Base-by-base conservation (phyloP, 2,797 vertebrate genomes). In the Pipistrellus kuhlii region DNA sequence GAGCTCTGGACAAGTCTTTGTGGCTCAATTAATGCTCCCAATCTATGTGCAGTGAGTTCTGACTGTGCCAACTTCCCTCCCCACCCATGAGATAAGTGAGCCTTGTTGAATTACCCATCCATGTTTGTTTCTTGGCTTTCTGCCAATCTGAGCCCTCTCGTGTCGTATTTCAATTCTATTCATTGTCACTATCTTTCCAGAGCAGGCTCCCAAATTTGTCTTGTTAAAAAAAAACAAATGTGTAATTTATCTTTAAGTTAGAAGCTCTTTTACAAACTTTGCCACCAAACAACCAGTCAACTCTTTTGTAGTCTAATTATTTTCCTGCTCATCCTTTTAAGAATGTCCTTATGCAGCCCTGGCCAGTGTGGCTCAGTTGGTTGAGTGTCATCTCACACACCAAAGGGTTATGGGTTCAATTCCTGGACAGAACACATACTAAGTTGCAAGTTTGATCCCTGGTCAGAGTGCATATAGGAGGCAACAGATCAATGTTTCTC, bases 111-210 rank as follows among this genome's bases (percentile, higher is more conserved):
- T 62, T 55, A 41, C 78, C 32, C 14, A 0, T 62, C 57, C 69
- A 23, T 46, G 57, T 73, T 72, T 88, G 57, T 55, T 71, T 88
- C 88, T 51, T 87, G 84, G 51, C 59, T 91, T 66, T 57, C 46
- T 69, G 41, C 44, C 80, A 51, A 7, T 25, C 53, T 57, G 59
- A 88, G 25, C 44, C n/a, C 27, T 93, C 30, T 59, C 3, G 1
- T 68, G 57, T 57, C 46, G 72, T 38, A 87, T 75, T 38, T 91
- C 59, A 35, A 17, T 93, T 81, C n/a, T 21, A 41, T 69, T 76
- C 51, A 80, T 18, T 64, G n/a, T 64, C 68, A 81, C 5, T 71
- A 35, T 51, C 46, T 38, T 85, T 59, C 66, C 3, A n/a, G 51
- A 73, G 75, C 48, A 51, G 64, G 21, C 64, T 81, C 35, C n/a